These are phyloP conservation scores for Odontocolon sp. DNA, from an alignment of 2,888 invertebrate species.

Conservation along the genomic window DNA sequence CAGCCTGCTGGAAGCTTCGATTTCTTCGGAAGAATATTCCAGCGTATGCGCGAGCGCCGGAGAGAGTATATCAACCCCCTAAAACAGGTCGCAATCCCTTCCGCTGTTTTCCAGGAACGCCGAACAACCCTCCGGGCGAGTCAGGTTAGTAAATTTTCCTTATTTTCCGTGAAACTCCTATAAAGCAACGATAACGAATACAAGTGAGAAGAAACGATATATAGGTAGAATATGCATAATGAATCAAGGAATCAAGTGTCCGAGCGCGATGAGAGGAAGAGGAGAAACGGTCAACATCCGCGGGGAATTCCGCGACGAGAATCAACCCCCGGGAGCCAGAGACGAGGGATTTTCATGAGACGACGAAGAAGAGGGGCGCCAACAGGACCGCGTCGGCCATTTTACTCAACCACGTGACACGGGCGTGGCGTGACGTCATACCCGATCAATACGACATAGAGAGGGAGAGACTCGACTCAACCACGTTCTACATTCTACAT, in stretches of 20 bases:
- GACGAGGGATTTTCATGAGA: conserved; percentile 32
- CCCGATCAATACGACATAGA: conserved; percentile 77
- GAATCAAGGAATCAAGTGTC: neutral
- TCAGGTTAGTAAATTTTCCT: too few relatives aligned
- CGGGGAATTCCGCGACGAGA: conserved; percentile 34
- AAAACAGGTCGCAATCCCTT: too few relatives aligned
- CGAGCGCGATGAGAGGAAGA: conserved; percentile 8
- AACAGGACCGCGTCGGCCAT: conserved; percentile 71
- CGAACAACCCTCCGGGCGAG: too few relatives aligned
- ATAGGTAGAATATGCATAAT: neutral
- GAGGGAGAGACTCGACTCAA: conserved; percentile 43
- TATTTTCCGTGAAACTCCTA: conserved; percentile 3
- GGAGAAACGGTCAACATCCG: conserved; percentile 7
- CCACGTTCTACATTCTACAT: conserved; percentile 25
- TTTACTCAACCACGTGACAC: conserved; percentile 77
- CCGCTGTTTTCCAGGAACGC: too few relatives aligned
- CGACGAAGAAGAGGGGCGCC: conserved; percentile 57
- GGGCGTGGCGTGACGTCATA: conserved; percentile 80
- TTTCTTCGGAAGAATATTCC: too few relatives aligned
- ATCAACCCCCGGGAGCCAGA: conserved; percentile 30
- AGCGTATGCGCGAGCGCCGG: too few relatives aligned
- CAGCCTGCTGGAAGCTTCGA: too few relatives aligned
- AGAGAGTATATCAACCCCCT: too few relatives aligned
- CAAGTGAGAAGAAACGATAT: conserved; percentile 1
- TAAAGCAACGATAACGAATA: conserved; percentile 7